Conservation (phyloP, 2,797 vertebrate genomes). For the Phoeniculus purpureus region DNA sequence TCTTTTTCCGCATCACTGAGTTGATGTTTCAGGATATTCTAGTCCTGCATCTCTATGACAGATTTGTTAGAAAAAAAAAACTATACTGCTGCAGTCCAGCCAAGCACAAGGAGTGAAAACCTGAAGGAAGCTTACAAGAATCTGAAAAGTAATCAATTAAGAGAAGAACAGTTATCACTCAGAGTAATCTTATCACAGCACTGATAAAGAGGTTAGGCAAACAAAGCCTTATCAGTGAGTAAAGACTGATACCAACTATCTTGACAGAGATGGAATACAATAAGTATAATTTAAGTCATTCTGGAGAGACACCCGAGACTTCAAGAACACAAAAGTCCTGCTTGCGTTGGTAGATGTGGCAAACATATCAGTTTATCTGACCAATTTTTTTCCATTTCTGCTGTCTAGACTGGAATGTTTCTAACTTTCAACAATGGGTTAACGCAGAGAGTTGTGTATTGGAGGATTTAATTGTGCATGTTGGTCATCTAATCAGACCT, state of each 20-base stretch:
- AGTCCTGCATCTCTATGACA: not conserved
- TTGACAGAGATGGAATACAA: not conserved
- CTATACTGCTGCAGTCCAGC: not conserved
- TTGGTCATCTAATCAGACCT: not conserved
- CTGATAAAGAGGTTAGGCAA: not conserved
- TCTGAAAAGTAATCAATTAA: not conserved
- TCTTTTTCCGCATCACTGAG: not conserved
- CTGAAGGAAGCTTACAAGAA: not conserved
- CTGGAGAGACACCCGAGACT: not conserved
- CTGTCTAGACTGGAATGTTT: not conserved
- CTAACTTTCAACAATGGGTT: not conserved
- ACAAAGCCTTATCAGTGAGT: not conserved
- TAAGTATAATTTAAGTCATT: not conserved
- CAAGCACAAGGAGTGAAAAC: not conserved
- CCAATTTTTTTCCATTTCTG: not conserved
- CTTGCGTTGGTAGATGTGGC: not conserved
- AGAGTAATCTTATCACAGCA: not conserved
- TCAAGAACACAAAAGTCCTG: not conserved
- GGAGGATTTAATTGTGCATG: not conserved
- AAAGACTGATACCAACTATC: not conserved
- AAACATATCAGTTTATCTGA: not conserved
- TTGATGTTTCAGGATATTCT: not conserved
- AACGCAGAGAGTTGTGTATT: not conserved
- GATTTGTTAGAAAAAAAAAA: not conserved
- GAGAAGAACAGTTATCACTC: too few species aligned